Evolutionary conservation across 1,140 invertebrate genomes (phyloP), one percentile per base, ranked within the genome.

Genomic region (Drosophila mayri): DNA sequence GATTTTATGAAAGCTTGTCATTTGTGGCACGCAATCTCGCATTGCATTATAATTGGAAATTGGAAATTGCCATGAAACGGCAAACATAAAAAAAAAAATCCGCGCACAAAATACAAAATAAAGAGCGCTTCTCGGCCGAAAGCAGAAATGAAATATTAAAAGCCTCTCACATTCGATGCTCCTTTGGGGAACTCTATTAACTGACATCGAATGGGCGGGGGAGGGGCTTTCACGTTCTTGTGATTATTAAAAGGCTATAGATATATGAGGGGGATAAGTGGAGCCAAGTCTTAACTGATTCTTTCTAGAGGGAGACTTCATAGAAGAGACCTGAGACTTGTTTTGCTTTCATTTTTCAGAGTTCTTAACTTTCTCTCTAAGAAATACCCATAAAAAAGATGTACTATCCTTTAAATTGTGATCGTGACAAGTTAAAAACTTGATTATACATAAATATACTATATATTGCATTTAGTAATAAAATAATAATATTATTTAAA

Each of bases 11-110:
- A 75, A 87, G 80, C 76, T 84, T 88, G 84, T 88, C 84, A 88
- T 88, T 88, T 88, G 68, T 83, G 83, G 84, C 84, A 88, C 84
- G 84, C 86, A 90, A 88, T 80, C 76, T 80, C 76, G 72, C 57
- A 68, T 77, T 83, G 83, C 83, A 73, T 88, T 88, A 88, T 87
- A 87, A 88, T 88, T 87, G 84, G 80, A 80, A 87, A 87, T 87
- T 87, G 83, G 63, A 88, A 87, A 80, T 88, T 82, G 76, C 84
- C 64, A 61, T 83, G 61, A 88, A 78, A 62, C 54, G 46, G 63
- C 49, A 62, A 38, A 25, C 47, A 28, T 50, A 66, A n/a, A 9
- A 38, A 32, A 32, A 35, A 61, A 38, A 37, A 28, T 28, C n/a
- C 22, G 43, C 58, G 16, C 30, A 55, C 44, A 58, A 58, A 57